Percentiles rank a stretch among this genome's conserved stretches.
Evolutionary conservation across 1,140 invertebrate species (phyloP).

Genomic region (Portunus trituberculatus): DNA sequence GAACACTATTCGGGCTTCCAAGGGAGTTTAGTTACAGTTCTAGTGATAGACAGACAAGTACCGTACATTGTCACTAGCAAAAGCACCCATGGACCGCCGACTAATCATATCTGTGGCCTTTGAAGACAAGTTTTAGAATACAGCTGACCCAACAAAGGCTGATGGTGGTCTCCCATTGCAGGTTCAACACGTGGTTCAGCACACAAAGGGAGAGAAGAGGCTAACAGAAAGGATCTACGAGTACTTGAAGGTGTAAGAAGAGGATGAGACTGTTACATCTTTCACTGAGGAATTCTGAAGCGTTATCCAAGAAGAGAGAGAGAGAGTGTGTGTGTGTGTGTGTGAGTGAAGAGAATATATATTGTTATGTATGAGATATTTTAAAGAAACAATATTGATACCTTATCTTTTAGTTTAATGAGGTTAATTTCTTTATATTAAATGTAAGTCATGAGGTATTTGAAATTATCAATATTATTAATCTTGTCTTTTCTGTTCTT

Average conservation of each 20-base stretch:
- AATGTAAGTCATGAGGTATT: too few species aligned
- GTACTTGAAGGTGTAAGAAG: slow-evolving; percentile 26
- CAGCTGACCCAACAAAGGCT: too few species aligned
- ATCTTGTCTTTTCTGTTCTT: not conserved
- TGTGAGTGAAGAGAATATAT: not conserved
- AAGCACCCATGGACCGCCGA: too few species aligned
- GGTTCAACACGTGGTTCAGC: slow-evolving; percentile 61
- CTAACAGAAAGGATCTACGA: slow-evolving; percentile 57
- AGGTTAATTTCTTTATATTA: too few species aligned
- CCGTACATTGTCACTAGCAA: too few species aligned
- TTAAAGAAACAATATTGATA: not conserved
- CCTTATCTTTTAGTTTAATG: too few species aligned
- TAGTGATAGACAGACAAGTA: too few species aligned
- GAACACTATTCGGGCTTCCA: too few species aligned
- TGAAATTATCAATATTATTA: not conserved
- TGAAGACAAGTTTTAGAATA: too few species aligned
- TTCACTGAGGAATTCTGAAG: not conserved
- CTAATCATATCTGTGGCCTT: too few species aligned
- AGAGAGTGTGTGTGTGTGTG: not conserved
- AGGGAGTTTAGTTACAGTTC: too few species aligned
- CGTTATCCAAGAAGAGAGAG: not conserved
- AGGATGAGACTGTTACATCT: not conserved
- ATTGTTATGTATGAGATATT: not conserved
- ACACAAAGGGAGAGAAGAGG: slow-evolving; percentile 69
- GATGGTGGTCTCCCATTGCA: not conserved